These are phyloP conservation scores for Carassius carassius DNA, from an alignment of 2,113 vertebrate genomes.

Conservation along the genomic window DNA sequence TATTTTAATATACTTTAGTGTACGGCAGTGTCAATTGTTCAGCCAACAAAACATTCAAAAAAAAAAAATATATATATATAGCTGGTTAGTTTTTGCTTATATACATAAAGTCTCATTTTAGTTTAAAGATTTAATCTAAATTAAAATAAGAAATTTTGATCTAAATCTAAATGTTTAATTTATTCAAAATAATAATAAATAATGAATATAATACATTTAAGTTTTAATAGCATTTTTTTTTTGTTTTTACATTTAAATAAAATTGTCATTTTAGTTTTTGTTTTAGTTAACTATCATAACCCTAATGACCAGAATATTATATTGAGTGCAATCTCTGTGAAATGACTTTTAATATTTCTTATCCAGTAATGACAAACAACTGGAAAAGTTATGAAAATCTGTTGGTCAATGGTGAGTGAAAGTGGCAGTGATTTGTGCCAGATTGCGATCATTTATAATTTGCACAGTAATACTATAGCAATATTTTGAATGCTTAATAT, in stretches of 20 bases:
- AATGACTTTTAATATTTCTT: background rate
- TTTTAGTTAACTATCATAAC: background rate
- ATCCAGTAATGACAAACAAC: background rate
- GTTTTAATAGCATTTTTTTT: too few relatives aligned
- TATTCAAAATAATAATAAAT: background rate
- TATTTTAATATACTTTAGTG: too few relatives aligned
- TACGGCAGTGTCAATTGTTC: background rate
- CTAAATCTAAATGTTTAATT: background rate
- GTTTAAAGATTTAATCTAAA: too few relatives aligned
- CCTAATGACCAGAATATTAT: background rate
- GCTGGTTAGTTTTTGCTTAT: background rate
- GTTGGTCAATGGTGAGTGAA: background rate
- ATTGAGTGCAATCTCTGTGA: background rate
- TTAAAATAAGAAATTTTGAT: too few relatives aligned
- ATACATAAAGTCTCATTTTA: background rate
- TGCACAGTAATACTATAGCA: background rate
- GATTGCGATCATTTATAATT: background rate
- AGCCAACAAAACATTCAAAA: background rate
- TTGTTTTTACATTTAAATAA: too few relatives aligned
- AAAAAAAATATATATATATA: too few relatives aligned
- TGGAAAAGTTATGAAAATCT: background rate
- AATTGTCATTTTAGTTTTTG: background rate
- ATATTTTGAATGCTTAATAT: background rate
- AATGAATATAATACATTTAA: too few relatives aligned
- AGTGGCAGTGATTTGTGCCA: background rate